Evolutionary conservation across 2,113 vertebrate species (phyloP), one percentile per base, ranked within the genome.

Genomic region (Gymnogyps californianus): DNA sequence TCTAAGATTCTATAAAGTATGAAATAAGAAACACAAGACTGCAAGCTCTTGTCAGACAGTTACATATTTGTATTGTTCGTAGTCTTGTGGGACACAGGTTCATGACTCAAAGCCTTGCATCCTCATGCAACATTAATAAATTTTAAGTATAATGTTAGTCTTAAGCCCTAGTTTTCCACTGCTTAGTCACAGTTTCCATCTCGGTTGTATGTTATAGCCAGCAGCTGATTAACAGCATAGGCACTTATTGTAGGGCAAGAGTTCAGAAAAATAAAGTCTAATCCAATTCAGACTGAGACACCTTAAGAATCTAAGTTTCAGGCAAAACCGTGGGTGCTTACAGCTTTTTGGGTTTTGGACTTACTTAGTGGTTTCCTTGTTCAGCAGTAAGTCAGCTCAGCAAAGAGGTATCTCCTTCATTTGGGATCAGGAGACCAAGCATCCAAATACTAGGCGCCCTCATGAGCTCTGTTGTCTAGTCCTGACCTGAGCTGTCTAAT

Each of bases 281-380:
- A 67, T 46, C 47, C 24, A 54, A 4, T 52, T 76, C 40, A 31
- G 17, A 32, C 3, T 67, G 42, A 76, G 40, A 69, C 7, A 31
- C 7, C 0, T 81, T 34, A 70, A 65, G 49, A 74, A 54, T n/a
- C 21, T 3, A 75, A 13, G 7, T 51, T 83, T 83, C 18, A 65
- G 46, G 24, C 6, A 70, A 67, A 75, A 93, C 8, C 1, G 0
- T 31, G 26, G 7, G 5, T 42, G 26, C 13, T 54, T 83, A 47
- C 17, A 26, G 16, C 5, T 4, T 16, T 16, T 11, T 2, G 3
- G 1, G 6, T 49, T 82, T 40, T 2, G 5, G 24, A 14, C 16
- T 72, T 74, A 22, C 13, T 75, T 55, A 40, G 11, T 36, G 32
- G 10, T 61, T 90, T 89, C 12, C 31, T 51, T 76, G 10, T 28